A percentile compares a stretch with the other conserved stretches of the same genome.
phyloP scores from a whole-genome alignment of 1,140 invertebrate species.

The Aphis gossypii region DNA sequence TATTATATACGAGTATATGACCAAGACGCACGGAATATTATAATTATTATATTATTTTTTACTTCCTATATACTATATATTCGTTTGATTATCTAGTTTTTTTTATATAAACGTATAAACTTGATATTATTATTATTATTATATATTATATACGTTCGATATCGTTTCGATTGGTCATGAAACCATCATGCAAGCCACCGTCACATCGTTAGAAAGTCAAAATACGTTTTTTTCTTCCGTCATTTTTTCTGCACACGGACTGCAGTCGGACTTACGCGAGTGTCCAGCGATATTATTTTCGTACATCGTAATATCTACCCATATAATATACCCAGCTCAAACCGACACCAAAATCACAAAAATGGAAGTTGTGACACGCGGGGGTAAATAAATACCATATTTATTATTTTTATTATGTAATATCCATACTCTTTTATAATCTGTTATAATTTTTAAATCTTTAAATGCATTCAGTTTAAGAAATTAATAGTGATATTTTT shows the following conservation, averaged over 20 bases:
- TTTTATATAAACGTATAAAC: background rate
- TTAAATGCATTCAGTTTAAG: background rate
- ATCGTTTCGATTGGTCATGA: slow-evolving; percentile 34
- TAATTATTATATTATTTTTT: slow-evolving; percentile 3
- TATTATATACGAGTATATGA: background rate
- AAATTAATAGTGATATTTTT: background rate
- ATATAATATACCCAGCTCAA: background rate
- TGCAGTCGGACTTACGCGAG: background rate
- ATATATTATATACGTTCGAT: background rate
- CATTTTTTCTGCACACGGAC: background rate
- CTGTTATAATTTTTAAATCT: background rate
- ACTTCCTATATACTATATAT: background rate
- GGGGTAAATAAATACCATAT: slow-evolving; percentile 21
- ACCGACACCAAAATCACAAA: background rate
- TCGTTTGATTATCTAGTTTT: background rate
- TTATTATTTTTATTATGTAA: background rate
- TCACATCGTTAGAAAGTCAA: background rate
- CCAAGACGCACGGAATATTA: background rate
- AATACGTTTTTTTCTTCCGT: background rate
- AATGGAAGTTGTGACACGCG: slow-evolving; percentile 1
- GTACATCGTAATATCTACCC: background rate
- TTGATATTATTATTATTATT: background rate
- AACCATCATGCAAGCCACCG: slow-evolving; percentile 25
- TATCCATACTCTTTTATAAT: background rate
- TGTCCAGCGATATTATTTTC: background rate